A percentile compares a stretch with the other conserved stretches of the same genome.
These are phyloP conservation scores for Lagocephalus sceleratus DNA, from an alignment of 2,797 vertebrate species.

Conservation along the genomic window DNA sequence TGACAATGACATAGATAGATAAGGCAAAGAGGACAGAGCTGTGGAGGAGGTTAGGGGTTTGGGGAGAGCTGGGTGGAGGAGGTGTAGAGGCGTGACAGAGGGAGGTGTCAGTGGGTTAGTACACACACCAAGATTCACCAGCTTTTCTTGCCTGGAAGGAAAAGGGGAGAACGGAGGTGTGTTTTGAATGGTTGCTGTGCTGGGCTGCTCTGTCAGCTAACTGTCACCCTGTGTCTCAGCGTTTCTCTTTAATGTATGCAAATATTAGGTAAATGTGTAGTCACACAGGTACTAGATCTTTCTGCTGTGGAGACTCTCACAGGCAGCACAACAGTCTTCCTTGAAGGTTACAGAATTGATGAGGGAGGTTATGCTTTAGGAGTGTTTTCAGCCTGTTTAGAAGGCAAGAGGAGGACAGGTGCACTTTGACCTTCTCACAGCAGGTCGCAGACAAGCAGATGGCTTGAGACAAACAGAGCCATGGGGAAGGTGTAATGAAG, in stretches of 20 bases:
- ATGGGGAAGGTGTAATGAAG: conserved; percentile 73
- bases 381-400: conserved; percentile 22
- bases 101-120: conserved; percentile 75
- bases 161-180: conserved; percentile 73
- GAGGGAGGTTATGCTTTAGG: too few relatives aligned
- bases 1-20: conserved; percentile 66
- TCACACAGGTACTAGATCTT: too few relatives aligned
- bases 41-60: conserved; percentile 33
- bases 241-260: too few relatives aligned
- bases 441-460: conserved; percentile 74
- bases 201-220: conserved; percentile 69
- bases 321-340: not conserved
- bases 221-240: conserved; percentile 64
- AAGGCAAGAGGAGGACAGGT: conserved; percentile 50
- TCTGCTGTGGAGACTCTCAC: conserved; percentile 15
- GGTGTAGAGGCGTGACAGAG: conserved; percentile 69
- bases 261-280: too few relatives aligned
- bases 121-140: conserved; percentile 62
- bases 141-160: conserved; percentile 62
- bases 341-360: too few relatives aligned
- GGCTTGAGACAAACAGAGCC: conserved; percentile 72
- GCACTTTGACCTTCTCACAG: conserved; percentile 67
- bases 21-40: conserved; percentile 23
- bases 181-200: conserved; percentile 64
- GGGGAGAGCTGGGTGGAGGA: conserved; percentile 28